phyloP scores from a whole-genome alignment of 2,113 vertebrate species.

The Rhombomys opimus region DNA sequence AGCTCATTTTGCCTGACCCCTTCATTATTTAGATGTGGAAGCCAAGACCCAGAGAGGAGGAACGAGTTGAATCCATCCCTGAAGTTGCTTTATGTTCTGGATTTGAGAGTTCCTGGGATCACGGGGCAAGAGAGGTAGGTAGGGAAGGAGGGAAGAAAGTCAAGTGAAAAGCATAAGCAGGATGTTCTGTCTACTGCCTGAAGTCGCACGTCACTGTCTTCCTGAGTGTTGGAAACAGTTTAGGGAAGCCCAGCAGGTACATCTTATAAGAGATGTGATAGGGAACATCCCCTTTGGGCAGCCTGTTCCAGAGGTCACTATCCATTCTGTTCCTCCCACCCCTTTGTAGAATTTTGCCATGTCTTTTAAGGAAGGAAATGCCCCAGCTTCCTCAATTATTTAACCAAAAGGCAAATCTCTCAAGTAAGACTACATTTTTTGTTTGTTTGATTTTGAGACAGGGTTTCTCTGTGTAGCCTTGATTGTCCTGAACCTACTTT shows the following conservation, averaged over 20 bases:
- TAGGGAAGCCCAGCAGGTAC: background rate
- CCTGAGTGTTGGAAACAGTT: conserved; percentile 21
- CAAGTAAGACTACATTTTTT: background rate
- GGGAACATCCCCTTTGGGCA: background rate
- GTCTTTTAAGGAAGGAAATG: conserved; percentile 10
- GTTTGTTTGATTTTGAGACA: background rate
- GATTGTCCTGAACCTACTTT: background rate
- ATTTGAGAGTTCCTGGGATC: conserved; percentile 57
- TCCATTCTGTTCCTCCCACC: background rate
- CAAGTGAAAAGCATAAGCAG: background rate
- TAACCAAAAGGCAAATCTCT: conserved; percentile 24
- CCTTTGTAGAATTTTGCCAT: background rate
- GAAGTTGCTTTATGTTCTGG: conserved; percentile 43
- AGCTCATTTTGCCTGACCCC: background rate
- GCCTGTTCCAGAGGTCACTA: background rate
- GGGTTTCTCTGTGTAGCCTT: background rate
- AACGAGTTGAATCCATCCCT: conserved; percentile 36
- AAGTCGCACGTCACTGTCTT: background rate
- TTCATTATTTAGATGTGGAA: conserved; percentile 67
- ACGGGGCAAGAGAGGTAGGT: conserved; percentile 49
- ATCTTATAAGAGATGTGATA: background rate
- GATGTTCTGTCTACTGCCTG: background rate
- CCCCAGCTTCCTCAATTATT: background rate
- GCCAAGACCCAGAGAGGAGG: conserved; percentile 3
- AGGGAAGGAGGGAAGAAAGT: background rate